Base-by-base conservation (phyloP, 2,113 vertebrate genomes). In the Myotis brandtii region DNA sequence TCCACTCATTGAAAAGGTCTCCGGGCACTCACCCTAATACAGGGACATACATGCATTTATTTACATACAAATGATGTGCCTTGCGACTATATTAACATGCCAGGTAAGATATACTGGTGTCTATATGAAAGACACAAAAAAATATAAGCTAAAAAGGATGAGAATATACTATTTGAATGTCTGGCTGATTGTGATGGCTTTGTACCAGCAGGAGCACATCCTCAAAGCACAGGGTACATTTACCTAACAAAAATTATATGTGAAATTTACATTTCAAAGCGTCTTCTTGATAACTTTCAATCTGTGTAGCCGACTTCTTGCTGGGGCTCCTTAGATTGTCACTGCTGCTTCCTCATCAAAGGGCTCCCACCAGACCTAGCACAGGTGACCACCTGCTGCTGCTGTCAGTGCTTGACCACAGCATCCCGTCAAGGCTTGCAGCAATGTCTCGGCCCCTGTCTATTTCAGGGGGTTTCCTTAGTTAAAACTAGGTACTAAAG, bases 231-330 rank as follows among this genome's bases (percentile, higher is more conserved):
- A 72, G 6, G 20, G 62, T 40, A 13, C 18, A 69, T 52, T 77
- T 64, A 23, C 52, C 20, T 54, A 66, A 27, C 8, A 66, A 87
- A 56, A 67, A 18, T 34, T 56, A 16, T 9, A 25, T 14, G 21
- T 67, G 48, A 70, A 52, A 86, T 89, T 81, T 93, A 32, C n/a
- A 91, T 77, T 77, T 80, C 54, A 52, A 66, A 72, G 73, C 50
- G 2, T 52, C 21, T 40, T 84, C 70, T 48, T 75, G 54, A 54
- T 17, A 85, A 48, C 40, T 52, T 43, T 80, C 32, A 32, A 18
- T 62, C 17, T 54, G 37, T 80, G 67, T 23, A 62, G 40, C 56
- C 2, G 72, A 17, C 66, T 64, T 56, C 62, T 91, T 52, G 17
- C 46, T 43, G 64, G 52, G 9, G 40, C 3, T 64, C 14, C 75